These are phyloP conservation scores for Cyprinodon diabolis DNA, from an alignment of 2,797 vertebrate species.

Conservation along the genomic window DNA sequence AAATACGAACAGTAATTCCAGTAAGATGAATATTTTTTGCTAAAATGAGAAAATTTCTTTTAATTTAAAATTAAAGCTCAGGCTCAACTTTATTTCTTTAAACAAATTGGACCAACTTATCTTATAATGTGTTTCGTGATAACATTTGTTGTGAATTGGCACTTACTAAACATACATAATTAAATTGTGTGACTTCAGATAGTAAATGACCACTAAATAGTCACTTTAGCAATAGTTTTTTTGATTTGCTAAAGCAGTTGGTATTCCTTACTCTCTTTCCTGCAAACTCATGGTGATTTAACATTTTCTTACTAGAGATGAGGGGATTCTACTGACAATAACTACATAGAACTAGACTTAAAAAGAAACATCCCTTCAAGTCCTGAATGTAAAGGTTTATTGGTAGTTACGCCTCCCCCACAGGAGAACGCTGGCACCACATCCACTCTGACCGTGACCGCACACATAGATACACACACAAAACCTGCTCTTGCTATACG, in stretches of 20 bases:
- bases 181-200: neutral
- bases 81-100: neutral
- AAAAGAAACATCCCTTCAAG: neutral
- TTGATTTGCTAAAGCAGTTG: neutral
- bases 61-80: neutral
- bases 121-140: neutral
- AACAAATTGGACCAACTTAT: neutral
- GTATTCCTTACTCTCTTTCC: neutral
- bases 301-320: neutral
- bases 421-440: conserved; percentile 36
- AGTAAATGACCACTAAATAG: neutral
- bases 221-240: neutral
- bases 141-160: neutral
- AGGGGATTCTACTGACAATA: neutral
- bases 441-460: conserved; percentile 42
- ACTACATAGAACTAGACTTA: neutral
- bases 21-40: neutral
- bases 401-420: conserved; percentile 9
- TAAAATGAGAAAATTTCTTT: neutral
- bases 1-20: neutral
- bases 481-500: too few species aligned
- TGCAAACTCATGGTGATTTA: conserved; percentile 2
- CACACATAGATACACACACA: conserved; percentile 16
- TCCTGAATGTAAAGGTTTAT: conserved; percentile 21
- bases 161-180: neutral